Conservation (phyloP, 2,797 vertebrate genomes). For the Cyprinodon diabolis region DNA sequence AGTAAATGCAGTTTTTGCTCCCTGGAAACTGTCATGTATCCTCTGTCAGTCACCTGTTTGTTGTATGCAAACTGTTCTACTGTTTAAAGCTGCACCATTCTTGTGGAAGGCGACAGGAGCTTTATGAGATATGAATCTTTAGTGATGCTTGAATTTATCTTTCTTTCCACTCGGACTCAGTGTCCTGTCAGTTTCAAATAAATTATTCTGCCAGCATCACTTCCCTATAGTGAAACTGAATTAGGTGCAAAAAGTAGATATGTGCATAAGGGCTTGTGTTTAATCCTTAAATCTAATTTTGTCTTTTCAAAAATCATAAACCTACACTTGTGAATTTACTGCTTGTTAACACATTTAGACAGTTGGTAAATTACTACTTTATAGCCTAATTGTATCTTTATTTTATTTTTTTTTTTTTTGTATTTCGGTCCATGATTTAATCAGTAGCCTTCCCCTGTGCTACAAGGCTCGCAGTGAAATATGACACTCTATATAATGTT, state of each 20-base stretch:
- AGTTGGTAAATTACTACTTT: not conserved
- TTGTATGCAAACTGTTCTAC: constrained; percentile 52
- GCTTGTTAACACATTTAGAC: not conserved
- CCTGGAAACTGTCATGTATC: constrained; percentile 64
- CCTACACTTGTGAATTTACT: not conserved
- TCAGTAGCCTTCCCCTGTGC: constrained; percentile 66
- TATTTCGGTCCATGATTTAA: constrained; percentile 69
- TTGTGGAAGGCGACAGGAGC: constrained; percentile 31
- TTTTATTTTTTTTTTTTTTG: constrained; percentile 21
- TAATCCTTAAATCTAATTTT: not conserved
- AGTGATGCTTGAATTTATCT: constrained; percentile 31
- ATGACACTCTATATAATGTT: constrained; percentile 64
- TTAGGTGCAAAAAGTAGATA: constrained; percentile 7
- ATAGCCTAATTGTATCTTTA: not conserved
- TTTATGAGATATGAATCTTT: constrained; percentile 43
- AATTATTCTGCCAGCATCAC: constrained; percentile 11
- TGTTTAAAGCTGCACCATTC: constrained; percentile 54
- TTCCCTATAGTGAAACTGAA: constrained; percentile 15
- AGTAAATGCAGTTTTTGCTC: constrained; percentile 83
- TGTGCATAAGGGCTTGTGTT: constrained; percentile 6
- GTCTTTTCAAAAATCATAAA: not conserved
- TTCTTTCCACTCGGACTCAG: constrained; percentile 20
- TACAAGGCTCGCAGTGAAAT: constrained; percentile 67
- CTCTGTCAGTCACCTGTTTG: constrained; percentile 50
- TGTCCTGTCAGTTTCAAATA: constrained; percentile 1